These are phyloP conservation scores for Enteromius afrohamiltoni DNA, from an alignment of 2,797 vertebrate species.

Conservation along the genomic window DNA sequence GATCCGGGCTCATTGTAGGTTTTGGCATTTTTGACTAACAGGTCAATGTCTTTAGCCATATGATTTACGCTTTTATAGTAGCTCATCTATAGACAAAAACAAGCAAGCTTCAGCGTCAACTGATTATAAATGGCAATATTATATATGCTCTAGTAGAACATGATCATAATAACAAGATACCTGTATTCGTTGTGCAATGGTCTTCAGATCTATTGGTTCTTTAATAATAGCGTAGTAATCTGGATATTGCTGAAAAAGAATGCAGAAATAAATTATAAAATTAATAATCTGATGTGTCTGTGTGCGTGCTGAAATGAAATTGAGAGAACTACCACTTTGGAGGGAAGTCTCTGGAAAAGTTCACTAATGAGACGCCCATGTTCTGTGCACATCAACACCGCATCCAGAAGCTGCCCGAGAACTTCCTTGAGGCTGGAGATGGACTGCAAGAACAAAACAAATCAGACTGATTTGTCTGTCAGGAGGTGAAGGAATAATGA, in stretches of 20 bases:
- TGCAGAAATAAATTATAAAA: conserved; percentile 36
- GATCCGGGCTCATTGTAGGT: conserved; percentile 98
- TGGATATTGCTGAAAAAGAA: conserved; percentile 92
- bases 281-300: not conserved
- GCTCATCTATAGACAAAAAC: conserved; percentile 78
- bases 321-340: conserved; percentile 87
- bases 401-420: conserved; percentile 93
- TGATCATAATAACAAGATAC: conserved; percentile 69
- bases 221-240: conserved; percentile 99
- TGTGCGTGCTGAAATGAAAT: not conserved
- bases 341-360: conserved; percentile 98
- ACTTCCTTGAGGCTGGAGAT: conserved; percentile 89
- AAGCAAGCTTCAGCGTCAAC: conserved; percentile 3
- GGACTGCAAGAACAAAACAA: conserved; percentile 71
- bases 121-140: not conserved
- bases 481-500: not conserved
- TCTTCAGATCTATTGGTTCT: conserved; percentile 97
- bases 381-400: conserved; percentile 88
- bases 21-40: conserved; percentile 97
- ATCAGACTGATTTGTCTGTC: not conserved
- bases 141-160: not conserved
- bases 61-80: conserved; percentile 90
- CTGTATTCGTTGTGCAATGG: conserved; percentile 96
- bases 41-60: conserved; percentile 96
- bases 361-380: conserved; percentile 94